A percentile compares a stretch with the other conserved stretches of the same genome.
These are phyloP conservation scores for Bombyx huttoni DNA, from an alignment of 2,888 invertebrate genomes.

Conservation along the genomic window DNA sequence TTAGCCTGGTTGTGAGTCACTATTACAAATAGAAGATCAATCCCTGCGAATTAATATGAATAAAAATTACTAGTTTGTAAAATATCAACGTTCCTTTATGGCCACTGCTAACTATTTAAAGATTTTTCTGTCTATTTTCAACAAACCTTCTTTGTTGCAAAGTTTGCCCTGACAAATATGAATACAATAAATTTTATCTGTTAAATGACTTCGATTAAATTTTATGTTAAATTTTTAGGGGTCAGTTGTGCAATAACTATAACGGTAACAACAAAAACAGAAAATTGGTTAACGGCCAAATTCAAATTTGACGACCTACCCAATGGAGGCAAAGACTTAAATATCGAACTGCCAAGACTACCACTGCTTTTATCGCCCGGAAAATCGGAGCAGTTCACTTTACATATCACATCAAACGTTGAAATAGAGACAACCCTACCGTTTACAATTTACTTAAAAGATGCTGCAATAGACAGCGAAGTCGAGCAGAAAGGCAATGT, in stretches of 20 bases:
- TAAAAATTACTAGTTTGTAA: too few relatives aligned
- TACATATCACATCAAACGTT: constrained; percentile 40
- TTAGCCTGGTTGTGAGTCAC: too few relatives aligned
- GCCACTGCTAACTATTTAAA: too few relatives aligned
- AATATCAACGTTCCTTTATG: too few relatives aligned
- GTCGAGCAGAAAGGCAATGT: constrained; percentile 33
- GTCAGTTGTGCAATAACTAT: constrained; percentile 32
- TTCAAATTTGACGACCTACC: constrained; percentile 36
- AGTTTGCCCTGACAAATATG: too few relatives aligned
- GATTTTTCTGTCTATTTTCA: too few relatives aligned
- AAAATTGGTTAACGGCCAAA: constrained; percentile 53
- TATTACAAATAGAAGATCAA: too few relatives aligned
- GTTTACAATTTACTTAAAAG: constrained; percentile 40
- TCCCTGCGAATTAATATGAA: too few relatives aligned
- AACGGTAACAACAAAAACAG: constrained; percentile 37
- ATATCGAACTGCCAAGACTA: constrained; percentile 44
- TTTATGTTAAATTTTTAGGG: constrained; percentile 21
- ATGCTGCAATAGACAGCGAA: constrained; percentile 40
- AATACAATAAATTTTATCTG: too few relatives aligned
- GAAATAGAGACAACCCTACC: constrained; percentile 33
- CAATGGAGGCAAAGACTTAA: constrained; percentile 27
- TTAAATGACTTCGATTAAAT: too few relatives aligned
- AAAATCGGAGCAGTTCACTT: constrained; percentile 38
- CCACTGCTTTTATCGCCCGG: constrained; percentile 48
- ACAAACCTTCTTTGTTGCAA: too few relatives aligned